phyloP scores from a whole-genome alignment of 2,888 invertebrate genomes.

The Luffia ferchaultella region DNA sequence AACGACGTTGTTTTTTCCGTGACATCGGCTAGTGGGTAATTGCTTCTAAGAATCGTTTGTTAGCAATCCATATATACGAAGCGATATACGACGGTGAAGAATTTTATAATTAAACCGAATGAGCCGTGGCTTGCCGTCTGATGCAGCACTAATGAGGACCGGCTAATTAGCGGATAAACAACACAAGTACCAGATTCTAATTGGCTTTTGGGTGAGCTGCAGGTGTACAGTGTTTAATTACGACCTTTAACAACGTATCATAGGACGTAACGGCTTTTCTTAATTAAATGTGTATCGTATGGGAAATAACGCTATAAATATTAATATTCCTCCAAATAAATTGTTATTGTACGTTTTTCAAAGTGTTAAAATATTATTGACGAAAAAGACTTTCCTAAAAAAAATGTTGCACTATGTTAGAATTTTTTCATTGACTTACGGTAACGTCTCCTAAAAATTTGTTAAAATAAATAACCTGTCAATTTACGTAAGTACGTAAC shows the following conservation, averaged over 20 bases:
- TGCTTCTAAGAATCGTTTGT: background rate
- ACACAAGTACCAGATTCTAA: conserved; percentile 57
- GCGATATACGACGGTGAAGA: background rate
- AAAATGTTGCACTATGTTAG: too few relatives aligned
- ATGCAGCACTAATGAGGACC: conserved; percentile 59
- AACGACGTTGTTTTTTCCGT: background rate
- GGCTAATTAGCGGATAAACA: conserved; percentile 63
- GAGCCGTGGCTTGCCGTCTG: conserved; percentile 50
- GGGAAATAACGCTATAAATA: too few relatives aligned
- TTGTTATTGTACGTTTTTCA: too few relatives aligned
- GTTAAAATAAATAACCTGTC: too few relatives aligned
- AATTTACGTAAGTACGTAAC: too few relatives aligned
- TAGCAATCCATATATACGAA: background rate
- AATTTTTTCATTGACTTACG: too few relatives aligned
- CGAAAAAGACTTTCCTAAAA: too few relatives aligned
- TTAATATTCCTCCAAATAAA: too few relatives aligned
- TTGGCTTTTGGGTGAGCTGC: conserved; percentile 37
- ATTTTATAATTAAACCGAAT: conserved; percentile 61
- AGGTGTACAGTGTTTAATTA: background rate
- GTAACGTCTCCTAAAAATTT: too few relatives aligned
- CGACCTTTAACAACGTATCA: background rate
- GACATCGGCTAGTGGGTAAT: background rate
- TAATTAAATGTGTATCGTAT: too few relatives aligned
- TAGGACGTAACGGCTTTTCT: too few relatives aligned
- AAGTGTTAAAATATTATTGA: too few relatives aligned